Evolutionary conservation across 2,888 invertebrate species (phyloP).

Genomic region (Colletes collaris): DNA sequence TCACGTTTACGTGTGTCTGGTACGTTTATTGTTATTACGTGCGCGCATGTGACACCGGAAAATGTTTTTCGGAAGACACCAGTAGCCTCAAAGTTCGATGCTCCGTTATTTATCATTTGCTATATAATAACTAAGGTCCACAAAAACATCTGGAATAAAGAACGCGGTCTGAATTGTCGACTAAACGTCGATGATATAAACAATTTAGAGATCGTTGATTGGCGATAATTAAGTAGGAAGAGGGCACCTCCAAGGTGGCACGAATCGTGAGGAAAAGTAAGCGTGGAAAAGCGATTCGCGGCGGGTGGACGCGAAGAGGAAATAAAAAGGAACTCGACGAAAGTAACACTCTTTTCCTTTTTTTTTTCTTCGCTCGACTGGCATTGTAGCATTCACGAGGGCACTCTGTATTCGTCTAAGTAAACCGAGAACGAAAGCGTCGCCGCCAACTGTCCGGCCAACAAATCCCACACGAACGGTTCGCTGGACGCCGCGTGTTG

Average conservation of each 20-base stretch:
- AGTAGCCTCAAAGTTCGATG: too few species aligned
- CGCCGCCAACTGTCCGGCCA: slow-evolving; percentile 60
- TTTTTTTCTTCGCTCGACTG: slow-evolving; percentile 19
- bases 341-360: slow-evolving; percentile 18
- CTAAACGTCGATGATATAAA: too few species aligned
- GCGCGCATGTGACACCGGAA: too few species aligned
- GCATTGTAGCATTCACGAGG: slow-evolving; percentile 48
- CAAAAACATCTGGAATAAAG: too few species aligned
- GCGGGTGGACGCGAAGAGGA: background rate
- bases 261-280: background rate
- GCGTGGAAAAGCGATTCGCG: slow-evolving; percentile 30
- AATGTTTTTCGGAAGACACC: too few species aligned
- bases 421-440: slow-evolving; percentile 61
- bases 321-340: slow-evolving; percentile 36
- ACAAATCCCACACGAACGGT: slow-evolving; percentile 54
- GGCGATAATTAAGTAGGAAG: slow-evolving; percentile 22
- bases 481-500: background rate
- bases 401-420: slow-evolving; percentile 52
- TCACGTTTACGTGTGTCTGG: too few species aligned
- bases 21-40: too few species aligned
- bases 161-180: too few species aligned
- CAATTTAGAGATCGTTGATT: too few species aligned
- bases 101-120: too few species aligned
- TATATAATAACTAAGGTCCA: too few species aligned
- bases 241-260: background rate